Evolutionary conservation across 2,113 vertebrate genomes (phyloP).

Genomic region (Scatophagus argus): DNA sequence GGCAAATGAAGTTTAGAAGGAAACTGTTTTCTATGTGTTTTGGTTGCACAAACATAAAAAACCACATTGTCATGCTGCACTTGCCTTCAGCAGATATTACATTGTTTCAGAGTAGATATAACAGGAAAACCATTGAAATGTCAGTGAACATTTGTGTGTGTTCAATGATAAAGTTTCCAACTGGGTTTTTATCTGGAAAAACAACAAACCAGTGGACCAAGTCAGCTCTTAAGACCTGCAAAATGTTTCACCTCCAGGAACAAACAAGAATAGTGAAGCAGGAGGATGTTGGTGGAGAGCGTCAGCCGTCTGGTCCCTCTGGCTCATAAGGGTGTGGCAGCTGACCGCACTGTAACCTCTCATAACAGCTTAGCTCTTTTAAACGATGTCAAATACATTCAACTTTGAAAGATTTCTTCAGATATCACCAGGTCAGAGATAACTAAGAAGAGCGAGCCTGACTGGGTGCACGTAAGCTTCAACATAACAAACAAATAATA

Average conservation of each 20-base stretch:
- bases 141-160: not conserved
- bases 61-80: not conserved
- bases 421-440: not conserved
- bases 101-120: not conserved
- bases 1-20: not conserved
- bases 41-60: not conserved
- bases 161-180: not conserved
- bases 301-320: not conserved
- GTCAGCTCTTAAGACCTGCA: not conserved
- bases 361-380: not conserved
- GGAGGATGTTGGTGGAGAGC: not conserved
- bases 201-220: not conserved
- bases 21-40: not conserved
- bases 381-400: not conserved
- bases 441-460: not conserved
- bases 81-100: not conserved
- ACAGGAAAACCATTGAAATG: not conserved
- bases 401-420: not conserved
- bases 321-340: not conserved
- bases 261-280: not conserved
- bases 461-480: slow-evolving; percentile 11
- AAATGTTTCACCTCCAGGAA: not conserved
- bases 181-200: not conserved
- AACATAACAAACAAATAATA: too few species aligned
- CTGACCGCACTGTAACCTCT: not conserved